Percentiles rank a stretch among this genome's conserved stretches.
phyloP scores from a whole-genome alignment of 1,140 invertebrate genomes.

The Panonychus citri region DNA sequence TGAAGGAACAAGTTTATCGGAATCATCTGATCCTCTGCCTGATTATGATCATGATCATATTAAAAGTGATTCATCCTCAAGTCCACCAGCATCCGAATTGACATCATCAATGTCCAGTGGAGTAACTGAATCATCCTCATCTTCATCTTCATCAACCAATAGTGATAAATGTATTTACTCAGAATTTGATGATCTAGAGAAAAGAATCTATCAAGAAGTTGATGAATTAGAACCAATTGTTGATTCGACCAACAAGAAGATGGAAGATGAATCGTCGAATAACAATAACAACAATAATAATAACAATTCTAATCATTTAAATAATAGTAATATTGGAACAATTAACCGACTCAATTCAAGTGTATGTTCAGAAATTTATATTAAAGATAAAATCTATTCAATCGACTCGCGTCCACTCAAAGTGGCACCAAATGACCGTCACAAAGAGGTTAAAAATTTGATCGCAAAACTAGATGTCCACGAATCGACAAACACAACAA shows the following conservation, averaged over 20 bases:
- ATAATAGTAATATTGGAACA: no score
- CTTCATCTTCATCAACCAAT: no score
- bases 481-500: background rate
- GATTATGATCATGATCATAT: constrained; percentile 12
- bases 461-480: background rate
- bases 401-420: background rate
- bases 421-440: background rate
- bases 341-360: background rate
- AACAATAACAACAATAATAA: no score
- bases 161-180: no score
- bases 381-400: background rate
- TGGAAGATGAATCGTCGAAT: no score
- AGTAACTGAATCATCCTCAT: no score
- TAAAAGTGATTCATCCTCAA: constrained; percentile 5
- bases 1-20: constrained; percentile 10
- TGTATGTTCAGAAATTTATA: background rate
- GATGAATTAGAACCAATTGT: constrained; percentile 5
- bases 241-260: background rate
- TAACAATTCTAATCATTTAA: no score
- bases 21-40: constrained; percentile 12
- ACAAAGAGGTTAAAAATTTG: background rate
- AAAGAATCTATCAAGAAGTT: constrained; percentile 16
- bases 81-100: constrained; percentile 14
- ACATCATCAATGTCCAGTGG: background rate
- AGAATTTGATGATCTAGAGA: background rate